A percentile compares a stretch with the other conserved stretches of the same genome.
phyloP scores from a whole-genome alignment of 2,797 vertebrate genomes.

The Urocyon cinereoargenteus region DNA sequence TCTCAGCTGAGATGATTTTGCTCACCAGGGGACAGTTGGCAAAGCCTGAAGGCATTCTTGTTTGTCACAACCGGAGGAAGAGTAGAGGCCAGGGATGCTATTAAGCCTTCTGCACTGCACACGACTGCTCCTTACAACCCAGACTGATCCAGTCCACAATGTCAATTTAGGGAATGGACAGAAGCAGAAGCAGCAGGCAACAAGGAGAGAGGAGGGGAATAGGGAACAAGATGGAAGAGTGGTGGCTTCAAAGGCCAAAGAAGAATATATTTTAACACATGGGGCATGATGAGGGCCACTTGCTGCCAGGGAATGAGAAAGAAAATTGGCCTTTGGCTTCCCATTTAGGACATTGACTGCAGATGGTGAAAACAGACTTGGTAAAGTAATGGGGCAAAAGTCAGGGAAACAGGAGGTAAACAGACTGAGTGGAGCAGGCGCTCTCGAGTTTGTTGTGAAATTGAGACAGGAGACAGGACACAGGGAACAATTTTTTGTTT shows the following conservation, averaged over 20 bases:
- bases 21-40: not conserved
- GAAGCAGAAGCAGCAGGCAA: not conserved
- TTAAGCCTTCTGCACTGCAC: not conserved
- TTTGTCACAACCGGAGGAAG: not conserved
- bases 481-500: not conserved
- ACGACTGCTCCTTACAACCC: not conserved
- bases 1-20: not conserved
- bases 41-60: not conserved
- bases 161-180: not conserved
- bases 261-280: not conserved
- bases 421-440: too few relatives aligned
- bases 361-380: not conserved
- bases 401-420: not conserved
- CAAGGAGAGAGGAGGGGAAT: not conserved
- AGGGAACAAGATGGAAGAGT: not conserved
- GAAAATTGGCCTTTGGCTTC: not conserved
- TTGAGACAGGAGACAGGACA: not conserved
- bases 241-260: not conserved
- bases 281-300: not conserved
- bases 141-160: not conserved
- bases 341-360: not conserved
- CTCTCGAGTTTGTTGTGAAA: not conserved
- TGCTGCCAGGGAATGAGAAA: accelerated
- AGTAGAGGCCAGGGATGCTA: not conserved
- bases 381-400: not conserved